Evolutionary conservation across 2,113 vertebrate species (phyloP), one percentile per base, ranked within the genome.

Genomic region (Gobio gobio): DNA sequence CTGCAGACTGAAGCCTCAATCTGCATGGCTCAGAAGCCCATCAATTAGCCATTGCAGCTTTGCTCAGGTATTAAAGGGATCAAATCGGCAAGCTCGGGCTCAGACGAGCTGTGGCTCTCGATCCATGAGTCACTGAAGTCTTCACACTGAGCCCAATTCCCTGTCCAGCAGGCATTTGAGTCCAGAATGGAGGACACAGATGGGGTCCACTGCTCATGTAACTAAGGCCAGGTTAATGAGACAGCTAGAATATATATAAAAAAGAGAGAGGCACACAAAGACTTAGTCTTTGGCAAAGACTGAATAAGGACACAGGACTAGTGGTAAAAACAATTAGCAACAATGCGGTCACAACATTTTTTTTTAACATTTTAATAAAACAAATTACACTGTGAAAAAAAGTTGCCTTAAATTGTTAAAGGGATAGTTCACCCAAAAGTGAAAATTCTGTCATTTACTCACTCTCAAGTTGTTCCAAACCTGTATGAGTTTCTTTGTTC

Each of bases 21-120:
- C 88, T 63, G 84, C 87, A 89, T 89, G 92, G 91, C 86, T 91
- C 88, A 86, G 72, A 87, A 90, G 91, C 90, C 91, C 92, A 92
- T 94, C 92, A 95, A 94, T 94, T 92, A 92, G 90, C 86, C 87
- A 91, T 93, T 91, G 92, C 90, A 87, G 92, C 89, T 92, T 92
- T 91, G 90, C 88, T 88, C 85, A 88, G 92, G 93, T 92, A 93
- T 92, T 92, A 93, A 51, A 90, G 89, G 90, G 93, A 93, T 94
- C 90, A 93, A 86, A 90, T 85, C 86, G 90, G 90, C 88, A 86
- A 89, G 91, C 92, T 91, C 89, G 86, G 90, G 86, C 87, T 91
- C 85, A 90, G 82, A 78, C 80, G 82, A 87, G 16, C 72, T 83
- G 82, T 24, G n/a, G 86, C 78, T 61, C 54, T 78, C 80, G 85